Conservation (phyloP, 2,888 invertebrate species). For the Pheosia gnoma region DNA sequence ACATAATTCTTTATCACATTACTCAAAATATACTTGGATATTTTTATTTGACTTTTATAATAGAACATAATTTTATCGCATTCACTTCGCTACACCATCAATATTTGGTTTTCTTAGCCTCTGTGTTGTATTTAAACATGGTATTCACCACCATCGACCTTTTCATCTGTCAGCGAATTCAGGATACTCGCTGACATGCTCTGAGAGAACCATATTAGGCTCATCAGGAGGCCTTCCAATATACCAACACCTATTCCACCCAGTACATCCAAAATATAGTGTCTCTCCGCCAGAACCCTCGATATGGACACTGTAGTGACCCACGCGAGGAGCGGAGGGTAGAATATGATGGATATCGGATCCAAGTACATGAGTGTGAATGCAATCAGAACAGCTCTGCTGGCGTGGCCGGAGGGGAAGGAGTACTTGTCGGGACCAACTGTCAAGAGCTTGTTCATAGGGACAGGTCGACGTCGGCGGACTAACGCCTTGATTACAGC, state of each 20-base stretch:
- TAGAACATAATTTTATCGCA: neutral
- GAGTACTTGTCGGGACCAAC: constrained; percentile 94
- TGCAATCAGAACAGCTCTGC: constrained; percentile 90
- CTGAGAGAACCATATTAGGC: constrained; percentile 88
- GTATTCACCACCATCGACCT: constrained; percentile 87
- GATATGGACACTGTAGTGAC: constrained; percentile 89
- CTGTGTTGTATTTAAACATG: constrained; percentile 77
- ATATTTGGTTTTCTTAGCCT: neutral
- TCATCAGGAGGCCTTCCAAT: constrained; percentile 86
- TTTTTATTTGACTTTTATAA: constrained; percentile 3
- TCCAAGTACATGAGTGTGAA: constrained; percentile 88
- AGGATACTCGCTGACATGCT: constrained; percentile 85
- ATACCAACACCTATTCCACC: constrained; percentile 90
- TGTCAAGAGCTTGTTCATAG: constrained; percentile 87
- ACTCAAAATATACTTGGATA: constrained; percentile 16
- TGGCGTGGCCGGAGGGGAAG: constrained; percentile 98
- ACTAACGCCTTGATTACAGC: constrained; percentile 91
- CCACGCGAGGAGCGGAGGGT: constrained; percentile 90
- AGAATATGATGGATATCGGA: constrained; percentile 85
- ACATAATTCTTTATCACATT: constrained; percentile 25
- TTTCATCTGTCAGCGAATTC: constrained; percentile 87
- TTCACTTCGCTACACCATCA: neutral
- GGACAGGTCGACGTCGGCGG: constrained; percentile 89
- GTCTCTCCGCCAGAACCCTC: constrained; percentile 92
- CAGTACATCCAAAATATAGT: constrained; percentile 93